Evolutionary conservation across 2,113 vertebrate species (phyloP).

Genomic region (Lycaon pictus): DNA sequence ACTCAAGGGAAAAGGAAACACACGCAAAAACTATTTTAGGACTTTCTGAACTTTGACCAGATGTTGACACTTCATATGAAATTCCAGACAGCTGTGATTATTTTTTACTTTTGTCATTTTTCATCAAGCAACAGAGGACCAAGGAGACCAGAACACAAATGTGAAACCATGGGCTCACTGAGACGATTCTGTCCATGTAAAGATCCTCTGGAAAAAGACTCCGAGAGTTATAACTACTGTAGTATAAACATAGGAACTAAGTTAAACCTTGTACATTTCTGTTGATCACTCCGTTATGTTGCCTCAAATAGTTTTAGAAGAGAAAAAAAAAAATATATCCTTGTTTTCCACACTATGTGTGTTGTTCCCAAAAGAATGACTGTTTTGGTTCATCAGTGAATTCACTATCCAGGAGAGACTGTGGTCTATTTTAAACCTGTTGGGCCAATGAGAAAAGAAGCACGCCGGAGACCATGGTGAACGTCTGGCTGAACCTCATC

Average conservation of each 20-base stretch:
- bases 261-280: slow-evolving; percentile 99
- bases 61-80: slow-evolving; percentile 96
- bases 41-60: slow-evolving; percentile 98
- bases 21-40: slow-evolving; percentile 94
- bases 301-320: slow-evolving; percentile 99
- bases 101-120: slow-evolving; percentile 98
- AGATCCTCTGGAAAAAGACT: slow-evolving; percentile 97
- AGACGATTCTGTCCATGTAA: slow-evolving; percentile 91
- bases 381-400: slow-evolving; percentile 95
- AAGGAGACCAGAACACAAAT: slow-evolving; percentile 96
- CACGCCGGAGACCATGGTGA: slow-evolving; percentile 88
- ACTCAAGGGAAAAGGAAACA: slow-evolving; percentile 92
- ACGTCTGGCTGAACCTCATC: slow-evolving; percentile 89
- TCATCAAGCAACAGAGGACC: slow-evolving; percentile 98
- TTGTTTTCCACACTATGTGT: slow-evolving; percentile 99
- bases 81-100: slow-evolving; percentile 99
- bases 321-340: slow-evolving; percentile 94
- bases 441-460: slow-evolving; percentile 92
- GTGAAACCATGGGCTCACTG: slow-evolving; percentile 98
- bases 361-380: slow-evolving; percentile 98
- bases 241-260: slow-evolving; percentile 99
- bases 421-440: slow-evolving; percentile 89
- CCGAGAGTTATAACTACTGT: slow-evolving; percentile 99
- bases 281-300: slow-evolving; percentile 98
- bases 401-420: slow-evolving; percentile 92